phyloP scores from a whole-genome alignment of 2,797 vertebrate genomes.

The Onychomys arenicola region DNA sequence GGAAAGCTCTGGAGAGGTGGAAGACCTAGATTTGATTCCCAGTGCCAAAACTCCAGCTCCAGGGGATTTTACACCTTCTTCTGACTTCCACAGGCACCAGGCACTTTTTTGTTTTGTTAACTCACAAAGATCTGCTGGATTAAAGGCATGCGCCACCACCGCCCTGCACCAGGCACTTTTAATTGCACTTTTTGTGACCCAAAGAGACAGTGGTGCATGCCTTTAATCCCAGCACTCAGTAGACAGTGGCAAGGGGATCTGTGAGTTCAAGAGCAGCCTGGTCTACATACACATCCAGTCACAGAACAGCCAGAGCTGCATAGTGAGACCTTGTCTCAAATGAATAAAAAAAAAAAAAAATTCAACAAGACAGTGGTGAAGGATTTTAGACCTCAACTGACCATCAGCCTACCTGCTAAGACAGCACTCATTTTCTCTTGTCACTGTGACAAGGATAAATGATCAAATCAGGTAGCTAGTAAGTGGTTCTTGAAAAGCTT shows the following conservation, averaged over 20 bases:
- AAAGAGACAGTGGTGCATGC: not conserved
- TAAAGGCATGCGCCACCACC: too few relatives aligned
- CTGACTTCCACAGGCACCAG: not conserved
- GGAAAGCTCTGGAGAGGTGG: not conserved
- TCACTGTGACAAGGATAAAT: not conserved
- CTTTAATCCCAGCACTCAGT: not conserved
- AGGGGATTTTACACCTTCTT: not conserved
- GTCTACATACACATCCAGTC: too few relatives aligned
- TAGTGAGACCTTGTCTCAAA: not conserved
- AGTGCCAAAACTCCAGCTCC: not conserved
- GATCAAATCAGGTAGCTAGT: not conserved
- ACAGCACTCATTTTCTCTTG: not conserved
- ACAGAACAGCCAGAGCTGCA: not conserved
- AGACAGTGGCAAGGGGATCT: not conserved
- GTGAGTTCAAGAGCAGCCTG: not conserved
- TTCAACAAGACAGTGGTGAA: not conserved
- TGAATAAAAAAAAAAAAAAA: not conserved
- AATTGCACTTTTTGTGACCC: not conserved
- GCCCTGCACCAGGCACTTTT: not conserved
- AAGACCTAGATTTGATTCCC: not conserved
- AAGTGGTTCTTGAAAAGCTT: not conserved
- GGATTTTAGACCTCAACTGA: not conserved
- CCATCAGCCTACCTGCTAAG: not conserved
- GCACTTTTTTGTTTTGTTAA: too few relatives aligned
- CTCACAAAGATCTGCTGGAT: too few relatives aligned